Evolutionary conservation across 2,888 invertebrate genomes (phyloP), one percentile per base, ranked within the genome.

Genomic region (Stramonita haemastoma): DNA sequence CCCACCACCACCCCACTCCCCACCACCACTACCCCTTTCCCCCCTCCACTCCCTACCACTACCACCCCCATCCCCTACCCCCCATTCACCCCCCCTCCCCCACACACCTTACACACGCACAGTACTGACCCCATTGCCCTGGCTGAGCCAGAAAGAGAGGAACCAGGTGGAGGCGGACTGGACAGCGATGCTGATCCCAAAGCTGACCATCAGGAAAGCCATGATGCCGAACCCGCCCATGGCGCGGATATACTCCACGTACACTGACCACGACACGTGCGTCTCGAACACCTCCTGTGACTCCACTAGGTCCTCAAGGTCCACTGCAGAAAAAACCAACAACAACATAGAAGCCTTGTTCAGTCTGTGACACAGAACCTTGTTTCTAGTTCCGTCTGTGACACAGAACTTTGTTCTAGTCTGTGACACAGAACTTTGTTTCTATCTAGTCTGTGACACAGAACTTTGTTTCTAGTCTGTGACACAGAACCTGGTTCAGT

Each of bases 81-180:
- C 29, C 11, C n/a, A 8, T n/a, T 4, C 11, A 29, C 19, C 46
- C 19, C 26, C 13, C 29, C 8, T 57, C 1, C 6, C 56, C 84
- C 56, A 29, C 11, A 11, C 11, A 34, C 79, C 17, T 34, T 17
- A 79, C 34, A 84, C 56, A 84, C 84, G 57, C 57, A 84, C 29
- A 56, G 6, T 66, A 60, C 87, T 91, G 92, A 95, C 95, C 93
- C 95, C 95, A 92, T 94, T 94, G 29, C 96, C 96, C 91, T 96
- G 95, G 87, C 95, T 95, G 22, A 97, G 94, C 97, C 97, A 97
- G 89, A 96, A 95, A 2, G 90, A 94, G 84, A 97, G 95, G 97
- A 97, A 97, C 96, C 97, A 97, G 87, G 97, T 97, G 89, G 97
- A 97, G 93, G 97, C 97, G 0, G 97, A 96, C 60, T 96, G 96